phyloP scores from a whole-genome alignment of 2,113 vertebrate species.

The Columba livia region DNA sequence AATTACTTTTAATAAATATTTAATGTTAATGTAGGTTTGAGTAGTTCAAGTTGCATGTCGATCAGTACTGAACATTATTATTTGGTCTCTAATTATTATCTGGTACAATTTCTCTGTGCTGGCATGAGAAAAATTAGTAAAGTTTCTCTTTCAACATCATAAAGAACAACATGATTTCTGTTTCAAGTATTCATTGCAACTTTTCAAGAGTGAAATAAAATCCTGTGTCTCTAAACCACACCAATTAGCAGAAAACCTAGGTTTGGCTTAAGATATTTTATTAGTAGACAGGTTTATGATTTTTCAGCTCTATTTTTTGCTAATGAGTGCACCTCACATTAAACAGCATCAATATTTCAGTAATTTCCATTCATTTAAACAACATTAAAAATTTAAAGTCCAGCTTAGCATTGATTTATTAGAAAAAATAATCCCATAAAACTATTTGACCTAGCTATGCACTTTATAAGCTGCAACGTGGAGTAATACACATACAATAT shows the following conservation, averaged over 20 bases:
- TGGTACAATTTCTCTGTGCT: neutral
- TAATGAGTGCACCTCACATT: neutral
- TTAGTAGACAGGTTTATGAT: neutral
- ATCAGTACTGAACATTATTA: neutral
- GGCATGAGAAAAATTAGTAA: neutral
- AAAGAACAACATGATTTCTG: neutral
- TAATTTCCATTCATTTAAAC: neutral
- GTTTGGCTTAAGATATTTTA: neutral
- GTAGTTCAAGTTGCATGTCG: neutral
- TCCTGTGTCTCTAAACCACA: neutral
- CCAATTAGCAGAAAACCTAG: neutral
- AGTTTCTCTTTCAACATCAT: neutral
- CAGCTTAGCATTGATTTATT: neutral
- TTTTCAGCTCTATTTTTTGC: neutral
- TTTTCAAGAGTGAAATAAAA: neutral
- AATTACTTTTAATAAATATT: neutral
- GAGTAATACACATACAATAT: fast-evolving
- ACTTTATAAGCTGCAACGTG: neutral
- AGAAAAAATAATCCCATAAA: neutral
- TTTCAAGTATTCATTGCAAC: neutral
- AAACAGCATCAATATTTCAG: neutral
- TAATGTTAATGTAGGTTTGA: neutral
- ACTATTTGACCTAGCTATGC: neutral
- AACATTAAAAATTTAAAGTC: neutral
- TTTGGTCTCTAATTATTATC: neutral